A percentile compares a stretch with the other conserved stretches of the same genome.
These are phyloP conservation scores for Palloptera scutellata DNA, from an alignment of 2,888 invertebrate genomes.

Conservation along the genomic window DNA sequence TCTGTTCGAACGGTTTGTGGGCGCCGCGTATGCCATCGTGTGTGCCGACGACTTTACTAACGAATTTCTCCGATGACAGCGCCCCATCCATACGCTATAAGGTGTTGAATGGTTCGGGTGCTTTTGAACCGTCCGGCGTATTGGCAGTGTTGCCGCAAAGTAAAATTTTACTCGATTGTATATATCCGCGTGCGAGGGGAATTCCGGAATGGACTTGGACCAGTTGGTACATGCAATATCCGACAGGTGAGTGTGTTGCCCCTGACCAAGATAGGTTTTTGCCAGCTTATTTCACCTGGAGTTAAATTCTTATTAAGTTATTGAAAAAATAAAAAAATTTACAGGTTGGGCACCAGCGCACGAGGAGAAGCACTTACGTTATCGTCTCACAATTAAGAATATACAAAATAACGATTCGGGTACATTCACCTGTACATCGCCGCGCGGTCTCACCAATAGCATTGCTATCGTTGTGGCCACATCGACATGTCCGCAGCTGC, in stretches of 20 bases:
- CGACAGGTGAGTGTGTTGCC: slow-evolving; percentile 69
- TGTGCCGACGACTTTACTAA: slow-evolving; percentile 84
- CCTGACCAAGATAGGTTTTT: not conserved
- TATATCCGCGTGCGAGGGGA: slow-evolving; percentile 77
- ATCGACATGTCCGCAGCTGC: slow-evolving; percentile 72
- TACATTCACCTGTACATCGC: slow-evolving; percentile 84
- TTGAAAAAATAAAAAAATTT: not conserved
- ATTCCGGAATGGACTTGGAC: slow-evolving; percentile 92
- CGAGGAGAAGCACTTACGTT: slow-evolving; percentile 79
- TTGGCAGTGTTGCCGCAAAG: slow-evolving; percentile 80
- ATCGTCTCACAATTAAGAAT: slow-evolving; percentile 81
- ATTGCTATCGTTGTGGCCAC: slow-evolving; percentile 72
- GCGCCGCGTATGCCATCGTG: slow-evolving; percentile 79
- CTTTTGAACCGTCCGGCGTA: slow-evolving; percentile 80
- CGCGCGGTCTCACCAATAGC: slow-evolving; percentile 75
- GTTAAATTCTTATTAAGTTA: too few species aligned
- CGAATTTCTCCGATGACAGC: slow-evolving; percentile 86
- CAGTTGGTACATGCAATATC: slow-evolving; percentile 78
- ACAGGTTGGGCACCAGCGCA: slow-evolving; percentile 63
- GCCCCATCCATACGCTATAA: slow-evolving; percentile 83
- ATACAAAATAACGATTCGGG: slow-evolving; percentile 85
- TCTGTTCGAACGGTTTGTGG: slow-evolving; percentile 86
- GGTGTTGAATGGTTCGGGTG: slow-evolving; percentile 80
- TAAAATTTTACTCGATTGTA: slow-evolving; percentile 82
- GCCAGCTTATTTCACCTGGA: not conserved